These are phyloP conservation scores for Gymnogyps californianus DNA, from an alignment of 2,113 vertebrate genomes.

Conservation along the genomic window DNA sequence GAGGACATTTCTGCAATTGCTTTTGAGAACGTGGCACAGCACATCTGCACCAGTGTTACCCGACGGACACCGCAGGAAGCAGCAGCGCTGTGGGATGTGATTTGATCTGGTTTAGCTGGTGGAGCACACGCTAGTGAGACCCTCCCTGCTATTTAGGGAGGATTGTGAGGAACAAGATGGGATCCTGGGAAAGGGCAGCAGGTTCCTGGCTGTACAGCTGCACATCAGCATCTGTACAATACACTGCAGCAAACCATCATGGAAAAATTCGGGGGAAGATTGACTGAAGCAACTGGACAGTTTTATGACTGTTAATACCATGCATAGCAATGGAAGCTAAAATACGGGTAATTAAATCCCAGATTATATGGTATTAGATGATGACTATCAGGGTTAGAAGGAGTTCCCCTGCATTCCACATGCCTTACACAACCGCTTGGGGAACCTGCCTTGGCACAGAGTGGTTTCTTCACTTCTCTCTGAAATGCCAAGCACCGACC, in stretches of 20 bases:
- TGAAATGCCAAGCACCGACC: neutral
- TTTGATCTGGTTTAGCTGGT: neutral
- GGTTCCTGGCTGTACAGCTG: neutral
- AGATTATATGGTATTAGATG: neutral
- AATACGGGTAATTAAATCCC: neutral
- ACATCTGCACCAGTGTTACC: neutral
- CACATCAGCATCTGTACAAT: neutral
- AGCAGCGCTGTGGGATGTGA: neutral
- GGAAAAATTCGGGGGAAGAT: accelerated
- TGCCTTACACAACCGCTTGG: neutral
- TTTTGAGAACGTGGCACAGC: neutral
- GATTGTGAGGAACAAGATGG: neutral
- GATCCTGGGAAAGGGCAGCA: neutral
- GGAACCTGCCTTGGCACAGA: neutral
- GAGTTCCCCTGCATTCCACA: neutral
- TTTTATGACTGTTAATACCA: neutral
- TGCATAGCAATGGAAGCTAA: neutral
- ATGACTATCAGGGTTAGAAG: neutral
- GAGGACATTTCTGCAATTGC: neutral
- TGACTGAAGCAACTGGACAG: neutral
- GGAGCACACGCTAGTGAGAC: neutral
- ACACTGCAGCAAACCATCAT: neutral
- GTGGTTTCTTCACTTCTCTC: neutral
- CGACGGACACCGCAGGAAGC: accelerated
- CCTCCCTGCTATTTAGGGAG: neutral